phyloP scores from a whole-genome alignment of 1,140 invertebrate species.

The Drosophila tristis region DNA sequence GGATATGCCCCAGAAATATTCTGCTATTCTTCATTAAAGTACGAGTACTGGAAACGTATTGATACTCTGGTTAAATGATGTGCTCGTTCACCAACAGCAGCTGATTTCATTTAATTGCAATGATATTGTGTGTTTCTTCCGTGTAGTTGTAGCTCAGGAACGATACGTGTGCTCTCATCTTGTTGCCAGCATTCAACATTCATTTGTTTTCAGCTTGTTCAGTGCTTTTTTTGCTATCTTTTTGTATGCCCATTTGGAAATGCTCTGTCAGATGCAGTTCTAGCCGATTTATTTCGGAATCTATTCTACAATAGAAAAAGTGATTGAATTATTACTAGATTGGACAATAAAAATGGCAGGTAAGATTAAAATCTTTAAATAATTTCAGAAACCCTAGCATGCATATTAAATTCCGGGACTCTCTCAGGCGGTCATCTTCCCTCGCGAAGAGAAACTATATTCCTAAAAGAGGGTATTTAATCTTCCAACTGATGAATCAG shows the following conservation, averaged over 20 bases:
- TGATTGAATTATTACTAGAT: too few species aligned
- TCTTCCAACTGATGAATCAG: neutral
- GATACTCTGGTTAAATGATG: too few species aligned
- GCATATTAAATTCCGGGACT: too few species aligned
- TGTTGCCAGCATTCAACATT: constrained; percentile 47
- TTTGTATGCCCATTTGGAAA: constrained; percentile 32
- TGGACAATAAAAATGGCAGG: too few species aligned
- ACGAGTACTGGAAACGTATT: too few species aligned
- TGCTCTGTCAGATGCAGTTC: constrained; percentile 16
- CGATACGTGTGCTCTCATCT: constrained; percentile 22
- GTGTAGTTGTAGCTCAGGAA: constrained; percentile 3
- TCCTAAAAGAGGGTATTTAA: constrained; percentile 9
- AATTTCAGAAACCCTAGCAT: neutral
- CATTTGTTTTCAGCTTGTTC: constrained; percentile 64
- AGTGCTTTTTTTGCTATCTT: constrained; percentile 9
- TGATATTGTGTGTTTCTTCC: neutral
- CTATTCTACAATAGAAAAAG: neutral
- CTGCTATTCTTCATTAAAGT: too few species aligned
- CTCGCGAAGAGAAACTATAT: too few species aligned
- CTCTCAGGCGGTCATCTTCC: too few species aligned
- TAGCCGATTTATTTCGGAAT: neutral
- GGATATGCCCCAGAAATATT: too few species aligned
- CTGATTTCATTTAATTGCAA: neutral
- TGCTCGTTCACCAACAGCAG: too few species aligned
- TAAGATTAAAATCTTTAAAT: too few species aligned